Conservation (phyloP, 2,797 vertebrate genomes). For the Philypnodon macrostomus region DNA sequence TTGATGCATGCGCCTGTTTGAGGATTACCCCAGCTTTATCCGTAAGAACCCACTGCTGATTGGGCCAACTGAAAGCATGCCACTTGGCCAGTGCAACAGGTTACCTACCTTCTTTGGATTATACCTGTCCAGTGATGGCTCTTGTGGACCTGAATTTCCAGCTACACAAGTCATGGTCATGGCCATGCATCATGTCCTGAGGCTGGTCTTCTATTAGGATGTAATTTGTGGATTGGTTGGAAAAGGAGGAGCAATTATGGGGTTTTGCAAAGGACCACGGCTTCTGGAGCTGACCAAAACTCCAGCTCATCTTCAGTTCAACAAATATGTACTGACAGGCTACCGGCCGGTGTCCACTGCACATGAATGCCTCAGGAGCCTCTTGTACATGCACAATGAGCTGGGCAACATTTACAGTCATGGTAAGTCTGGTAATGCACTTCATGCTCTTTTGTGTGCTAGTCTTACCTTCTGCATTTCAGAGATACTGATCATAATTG, state of each 20-base stretch:
- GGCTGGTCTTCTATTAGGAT: constrained; percentile 30
- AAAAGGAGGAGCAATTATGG: constrained; percentile 71
- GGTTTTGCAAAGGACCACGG: constrained; percentile 78
- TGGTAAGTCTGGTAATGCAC: constrained; percentile 75
- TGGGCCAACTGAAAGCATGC: constrained; percentile 59
- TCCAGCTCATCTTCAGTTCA: constrained; percentile 88
- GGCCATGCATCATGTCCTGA: constrained; percentile 5
- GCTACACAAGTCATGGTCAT: constrained; percentile 9
- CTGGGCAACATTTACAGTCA: constrained; percentile 93
- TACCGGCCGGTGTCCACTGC: constrained; percentile 85
- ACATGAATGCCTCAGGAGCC: constrained; percentile 83
- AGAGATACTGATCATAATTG: too few species aligned
- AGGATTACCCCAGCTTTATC: constrained; percentile 68
- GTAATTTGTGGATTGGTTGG: too few species aligned
- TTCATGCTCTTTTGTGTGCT: background rate
- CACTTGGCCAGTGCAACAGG: constrained; percentile 63
- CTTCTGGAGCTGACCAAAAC: constrained; percentile 86
- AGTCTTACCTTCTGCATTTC: background rate
- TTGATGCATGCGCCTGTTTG: constrained; percentile 44
- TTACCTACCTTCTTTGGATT: constrained; percentile 50
- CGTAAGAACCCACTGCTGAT: constrained; percentile 53
- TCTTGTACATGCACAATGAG: constrained; percentile 94
- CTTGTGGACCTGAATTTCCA: constrained; percentile 20
- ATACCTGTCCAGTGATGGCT: constrained; percentile 54
- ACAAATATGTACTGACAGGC: constrained; percentile 88